Evolutionary conservation across 2,797 vertebrate species (phyloP), one percentile per base, ranked within the genome.

Genomic region (Loriculus beryllinus): DNA sequence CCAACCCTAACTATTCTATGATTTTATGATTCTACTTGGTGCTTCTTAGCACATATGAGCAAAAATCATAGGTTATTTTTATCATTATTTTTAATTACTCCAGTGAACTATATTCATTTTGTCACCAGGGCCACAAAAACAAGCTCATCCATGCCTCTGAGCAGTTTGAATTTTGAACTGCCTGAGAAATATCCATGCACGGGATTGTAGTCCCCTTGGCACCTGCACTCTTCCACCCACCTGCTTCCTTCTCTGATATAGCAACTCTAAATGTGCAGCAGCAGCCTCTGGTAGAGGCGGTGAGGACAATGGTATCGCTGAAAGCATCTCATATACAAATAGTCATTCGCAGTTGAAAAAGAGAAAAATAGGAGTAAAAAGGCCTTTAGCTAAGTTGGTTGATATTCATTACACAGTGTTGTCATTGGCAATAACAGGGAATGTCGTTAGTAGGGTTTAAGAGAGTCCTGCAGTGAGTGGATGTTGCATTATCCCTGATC

Each of bases 311-410:
- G 59, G 42, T 40, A 86, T 42, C 31, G 48, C 49, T 79, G 63
- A 88, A 94, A 65, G 83, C 63, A 88, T 57, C 75, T 62, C 49
- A 26, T 78, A 82, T 65, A 35, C 56, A 91, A 95, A 67, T 65
- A 77, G 49, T 64, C 19, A 78, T 95, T 96, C 88, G 65, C 48
- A 76, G 57, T 81, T 93, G 81, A 77, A 56, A 68, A 87, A 67
- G n/a, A 91, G 59, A 68, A 65, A 91, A 78, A 77, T 92, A 80
- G 92, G 75, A 92, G 69, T 91, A 74, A 83, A 95, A 95, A 94
- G 68, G 56, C 42, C 37, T 72, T 48, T 77, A 65, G 88, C 31
- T 84, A 40, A 87, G 65, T 22, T 71, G 68, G 72, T 86, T 65
- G 88, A 43, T 93, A 87, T 56, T 97, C 86, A 78, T 92, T 93